A percentile compares a stretch with the other conserved stretches of the same genome.
These are phyloP conservation scores for Adoxophyes honmai DNA, from an alignment of 1,140 invertebrate species.

Conservation along the genomic window DNA sequence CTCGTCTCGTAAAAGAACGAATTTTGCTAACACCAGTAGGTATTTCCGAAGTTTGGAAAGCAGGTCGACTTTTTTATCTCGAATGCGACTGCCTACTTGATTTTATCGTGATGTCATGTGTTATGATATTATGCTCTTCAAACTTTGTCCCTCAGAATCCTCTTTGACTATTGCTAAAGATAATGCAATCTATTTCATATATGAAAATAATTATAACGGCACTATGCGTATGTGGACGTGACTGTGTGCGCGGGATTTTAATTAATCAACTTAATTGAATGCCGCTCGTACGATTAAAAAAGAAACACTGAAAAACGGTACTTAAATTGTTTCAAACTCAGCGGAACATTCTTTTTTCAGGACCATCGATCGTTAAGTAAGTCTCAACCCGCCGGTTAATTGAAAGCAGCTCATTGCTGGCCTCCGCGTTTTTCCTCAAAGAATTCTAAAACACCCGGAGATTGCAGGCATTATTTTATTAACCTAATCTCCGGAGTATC, in stretches of 20 bases:
- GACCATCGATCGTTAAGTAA: conserved; percentile 30
- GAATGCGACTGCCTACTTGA: neutral
- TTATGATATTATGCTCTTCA: no score
- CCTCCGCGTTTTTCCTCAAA: neutral
- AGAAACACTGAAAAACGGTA: conserved; percentile 34
- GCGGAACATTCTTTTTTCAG: conserved; percentile 21
- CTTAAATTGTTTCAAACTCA: conserved; percentile 33
- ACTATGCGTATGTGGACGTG: no score
- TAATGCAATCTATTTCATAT: no score
- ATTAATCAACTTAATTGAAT: no score
- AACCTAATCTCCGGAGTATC: neutral
- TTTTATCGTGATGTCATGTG: neutral
- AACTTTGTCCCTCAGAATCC: no score
- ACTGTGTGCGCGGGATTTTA: no score
- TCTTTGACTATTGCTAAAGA: no score
- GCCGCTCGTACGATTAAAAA: conserved; percentile 58
- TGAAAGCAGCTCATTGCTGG: conserved; percentile 26
- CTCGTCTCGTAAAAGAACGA: neutral
- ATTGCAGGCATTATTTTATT: conserved; percentile 11
- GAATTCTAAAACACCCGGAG: neutral
- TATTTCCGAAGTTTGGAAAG: neutral
- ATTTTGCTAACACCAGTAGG: neutral
- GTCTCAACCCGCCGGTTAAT: conserved; percentile 21
- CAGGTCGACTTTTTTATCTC: neutral
- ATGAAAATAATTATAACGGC: no score